Evolutionary conservation across 2,888 invertebrate species (phyloP), one percentile per base, ranked within the genome.

Genomic region (Tinea pellionella): DNA sequence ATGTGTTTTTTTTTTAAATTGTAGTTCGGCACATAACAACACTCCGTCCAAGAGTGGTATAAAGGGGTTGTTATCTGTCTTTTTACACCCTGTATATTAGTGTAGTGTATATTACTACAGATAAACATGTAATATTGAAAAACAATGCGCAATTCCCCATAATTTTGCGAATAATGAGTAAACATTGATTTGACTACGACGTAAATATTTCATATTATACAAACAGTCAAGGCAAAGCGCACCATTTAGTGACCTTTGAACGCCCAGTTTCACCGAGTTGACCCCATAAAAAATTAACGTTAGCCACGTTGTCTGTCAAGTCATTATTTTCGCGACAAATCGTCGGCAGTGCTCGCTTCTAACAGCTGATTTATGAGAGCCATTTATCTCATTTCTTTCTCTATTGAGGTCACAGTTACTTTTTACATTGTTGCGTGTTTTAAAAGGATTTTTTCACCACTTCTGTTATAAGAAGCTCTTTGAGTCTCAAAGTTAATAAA

Each of bases 351-450:
- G 67, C 66, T 57, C 32, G 15, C 16, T 19, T 24, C 15, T 47
- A 16, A 47, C 47, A 47, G 47, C 71, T 78, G 77, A 84, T 82
- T 82, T 82, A 82, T 79, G 68, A 70, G 67, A 66, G 47, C 67
- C 75, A 76, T 82, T 78, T 73, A 74, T 82, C 76, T 76, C 68
- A 71, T 75, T 77, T 72, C 60, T 72, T 73, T 69, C 66, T 65
- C 68, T 66, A 69, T 68, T 66, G 60, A 62, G 63, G 59, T 57
- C 59, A 43, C 13, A 61, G 62, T 62, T 63, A 64, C 64, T 66
- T 69, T 69, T 65, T 67, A 67, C 67, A 7, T 15, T 37, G 47
- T 47, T 47, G 16, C 47, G 47, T 37, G 2, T 37, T 37, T 6
- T 37, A 37, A 37, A 37, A 37, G 9, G 9, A 9, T 3, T 24